Base-by-base conservation (phyloP, 37 sponge, comb jelly and placozoan genomes). In the Axinella damicornis region DNA sequence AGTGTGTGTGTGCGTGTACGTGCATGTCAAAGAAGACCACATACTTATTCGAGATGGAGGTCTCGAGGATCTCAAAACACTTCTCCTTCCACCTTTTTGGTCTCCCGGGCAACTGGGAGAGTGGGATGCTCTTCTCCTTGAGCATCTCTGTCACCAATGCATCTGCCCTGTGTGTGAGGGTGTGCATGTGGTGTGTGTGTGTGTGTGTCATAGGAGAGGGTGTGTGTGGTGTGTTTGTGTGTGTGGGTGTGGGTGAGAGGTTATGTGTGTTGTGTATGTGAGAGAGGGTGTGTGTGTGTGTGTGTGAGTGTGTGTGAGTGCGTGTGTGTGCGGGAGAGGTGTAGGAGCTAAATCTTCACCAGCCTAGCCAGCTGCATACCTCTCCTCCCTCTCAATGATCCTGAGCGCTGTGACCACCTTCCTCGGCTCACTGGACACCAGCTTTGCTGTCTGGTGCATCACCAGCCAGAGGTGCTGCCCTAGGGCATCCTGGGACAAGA, bases 301-400 rank as follows among this genome's bases (percentile, higher is more conserved):
- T 46, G 46, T 46, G 46, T 46, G 46, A 46, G 46, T 4, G 9
- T 4, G 46, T 4, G 46, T 4, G 46, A 9, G 46, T 12, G 9
- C 4, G 46, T 46, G 46, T 30, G 34, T 2, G 31, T 1, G 40
- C 17, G 40, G 17, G 40, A 46, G n/a, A 20, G 73, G n/a, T 21
- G 46, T 9, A 46, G 9, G 46, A 22, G 73, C 21, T 40, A 52
- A 17, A n/a, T n/a, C n/a, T n/a, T n/a, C n/a, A n/a, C n/a, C 6
- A 46, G 46, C 6, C 6, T 12, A 4, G 9, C 9, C 9, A 9
- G 46, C 6, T 60, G 36, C 89, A 25, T 17, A 91, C 89, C 66
- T 92, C 68, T 97, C 95, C 62, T 97, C 98, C 80, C 98, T 79
- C 85, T 92, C 93, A 1, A 97, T 85, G 57, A 97, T 92, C 18